phyloP scores from a whole-genome alignment of 2,888 invertebrate species.

The Lapara coniferarum region DNA sequence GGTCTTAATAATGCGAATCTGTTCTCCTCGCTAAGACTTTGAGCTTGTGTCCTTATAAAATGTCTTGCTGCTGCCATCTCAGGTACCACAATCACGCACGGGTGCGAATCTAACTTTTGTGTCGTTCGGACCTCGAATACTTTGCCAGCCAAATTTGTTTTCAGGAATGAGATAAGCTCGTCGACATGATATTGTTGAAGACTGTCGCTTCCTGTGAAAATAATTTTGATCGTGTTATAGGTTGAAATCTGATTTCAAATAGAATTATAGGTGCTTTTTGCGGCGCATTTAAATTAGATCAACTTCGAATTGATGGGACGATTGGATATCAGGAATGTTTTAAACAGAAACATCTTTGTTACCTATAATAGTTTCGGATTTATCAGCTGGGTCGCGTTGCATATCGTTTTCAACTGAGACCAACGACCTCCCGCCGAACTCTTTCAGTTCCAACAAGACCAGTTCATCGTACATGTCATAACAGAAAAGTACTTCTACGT shows the following conservation, averaged over 20 bases:
- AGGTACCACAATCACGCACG: conserved; percentile 96
- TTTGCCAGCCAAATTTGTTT: conserved; percentile 89
- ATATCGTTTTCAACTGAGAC: conserved; percentile 97
- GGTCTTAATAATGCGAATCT: conserved; percentile 94
- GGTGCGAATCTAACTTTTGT: conserved; percentile 92
- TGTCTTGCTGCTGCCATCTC: conserved; percentile 99
- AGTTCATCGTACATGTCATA: conserved; percentile 99
- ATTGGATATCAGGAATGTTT: neutral
- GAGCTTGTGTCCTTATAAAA: conserved; percentile 95
- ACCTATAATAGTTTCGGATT: conserved; percentile 86
- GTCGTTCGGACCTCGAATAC: conserved; percentile 93
- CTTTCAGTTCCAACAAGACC: conserved; percentile 93
- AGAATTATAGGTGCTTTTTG: no score
- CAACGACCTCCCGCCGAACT: conserved; percentile 89
- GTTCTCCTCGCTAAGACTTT: conserved; percentile 91
- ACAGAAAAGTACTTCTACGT: conserved; percentile 96
- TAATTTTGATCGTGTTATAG: neutral
- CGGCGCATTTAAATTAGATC: no score
- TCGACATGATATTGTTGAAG: conserved; percentile 90
- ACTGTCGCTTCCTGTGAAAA: conserved; percentile 82
- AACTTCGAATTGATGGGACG: neutral
- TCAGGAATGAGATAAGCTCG: conserved; percentile 90
- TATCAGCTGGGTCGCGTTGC: conserved; percentile 86
- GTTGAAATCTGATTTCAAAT: no score
- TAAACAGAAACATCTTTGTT: conserved; percentile 27